These are phyloP conservation scores for Mythimna pallens DNA, from an alignment of 2,888 invertebrate species.

Conservation along the genomic window DNA sequence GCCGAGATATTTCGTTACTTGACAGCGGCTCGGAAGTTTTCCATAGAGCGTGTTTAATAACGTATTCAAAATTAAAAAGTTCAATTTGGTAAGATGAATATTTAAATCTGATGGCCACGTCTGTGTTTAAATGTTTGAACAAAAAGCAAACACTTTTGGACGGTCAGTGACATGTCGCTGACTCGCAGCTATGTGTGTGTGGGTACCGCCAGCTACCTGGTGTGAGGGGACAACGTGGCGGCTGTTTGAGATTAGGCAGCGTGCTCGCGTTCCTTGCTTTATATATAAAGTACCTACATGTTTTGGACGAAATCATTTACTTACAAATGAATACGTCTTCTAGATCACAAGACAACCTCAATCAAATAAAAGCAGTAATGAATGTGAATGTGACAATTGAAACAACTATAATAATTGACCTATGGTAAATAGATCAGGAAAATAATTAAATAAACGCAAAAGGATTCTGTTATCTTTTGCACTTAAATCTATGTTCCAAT, in stretches of 20 bases:
- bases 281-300: neutral
- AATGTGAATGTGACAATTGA: conserved; percentile 9
- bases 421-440: conserved; percentile 24
- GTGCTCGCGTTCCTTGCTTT: conserved; percentile 16
- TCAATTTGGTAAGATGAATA: neutral
- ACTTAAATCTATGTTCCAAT: neutral
- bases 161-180: conserved; percentile 60
- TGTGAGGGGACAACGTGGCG: conserved; percentile 13
- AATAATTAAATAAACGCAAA: conserved; percentile 5
- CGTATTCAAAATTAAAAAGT: neutral
- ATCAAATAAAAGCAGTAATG: neutral
- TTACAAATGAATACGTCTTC: neutral
- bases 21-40: neutral
- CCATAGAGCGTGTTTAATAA: neutral
- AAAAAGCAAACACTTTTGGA: conserved; percentile 43
- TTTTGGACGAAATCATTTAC: neutral
- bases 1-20: conserved; percentile 10
- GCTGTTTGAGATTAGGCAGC: conserved; percentile 1
- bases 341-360: neutral
- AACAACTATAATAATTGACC: conserved; percentile 1
- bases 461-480: conserved; percentile 4
- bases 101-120: conserved; percentile 1
- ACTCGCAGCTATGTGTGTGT: conserved; percentile 22
- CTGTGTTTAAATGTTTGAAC: conserved; percentile 26
- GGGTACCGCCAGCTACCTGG: conserved; percentile 4